Evolutionary conservation across 2,888 invertebrate species (phyloP).

Genomic region (Dasypogon diadema): DNA sequence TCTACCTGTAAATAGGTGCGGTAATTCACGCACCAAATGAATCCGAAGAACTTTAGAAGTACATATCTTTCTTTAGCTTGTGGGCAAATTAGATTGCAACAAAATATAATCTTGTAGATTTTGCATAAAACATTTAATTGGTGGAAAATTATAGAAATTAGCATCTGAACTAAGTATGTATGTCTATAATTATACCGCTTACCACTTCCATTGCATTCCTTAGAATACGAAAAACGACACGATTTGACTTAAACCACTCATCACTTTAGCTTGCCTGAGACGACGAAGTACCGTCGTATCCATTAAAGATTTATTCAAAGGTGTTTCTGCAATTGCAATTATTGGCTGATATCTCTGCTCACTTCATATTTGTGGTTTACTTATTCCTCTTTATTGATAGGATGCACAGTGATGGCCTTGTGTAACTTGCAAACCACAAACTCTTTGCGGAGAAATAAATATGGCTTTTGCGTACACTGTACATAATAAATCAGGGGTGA

Average conservation of each 20-base stretch:
- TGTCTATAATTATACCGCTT: neutral
- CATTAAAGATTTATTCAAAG: neutral
- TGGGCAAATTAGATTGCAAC: neutral
- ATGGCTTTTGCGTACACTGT: neutral
- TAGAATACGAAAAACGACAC: neutral
- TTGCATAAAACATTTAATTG: neutral
- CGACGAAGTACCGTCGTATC: neutral
- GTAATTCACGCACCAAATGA: too few species aligned
- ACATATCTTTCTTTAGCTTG: too few species aligned
- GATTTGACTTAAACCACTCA: neutral
- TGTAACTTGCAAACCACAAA: neutral
- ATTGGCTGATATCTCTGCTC: constrained; percentile 1
- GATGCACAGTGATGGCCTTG: neutral
- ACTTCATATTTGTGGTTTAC: constrained; percentile 19
- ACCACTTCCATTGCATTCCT: neutral
- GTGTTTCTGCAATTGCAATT: neutral
- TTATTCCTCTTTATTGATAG: neutral
- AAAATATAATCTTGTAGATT: neutral
- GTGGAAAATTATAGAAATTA: neutral
- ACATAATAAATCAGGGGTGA: neutral
- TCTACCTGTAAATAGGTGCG: too few species aligned
- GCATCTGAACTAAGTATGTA: neutral
- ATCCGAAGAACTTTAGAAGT: too few species aligned
- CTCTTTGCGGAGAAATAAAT: neutral
- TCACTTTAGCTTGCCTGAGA: neutral